Evolutionary conservation across 1,140 invertebrate species (phyloP), one percentile per base, ranked within the genome.

Genomic region (Drosophila sturtevanti): DNA sequence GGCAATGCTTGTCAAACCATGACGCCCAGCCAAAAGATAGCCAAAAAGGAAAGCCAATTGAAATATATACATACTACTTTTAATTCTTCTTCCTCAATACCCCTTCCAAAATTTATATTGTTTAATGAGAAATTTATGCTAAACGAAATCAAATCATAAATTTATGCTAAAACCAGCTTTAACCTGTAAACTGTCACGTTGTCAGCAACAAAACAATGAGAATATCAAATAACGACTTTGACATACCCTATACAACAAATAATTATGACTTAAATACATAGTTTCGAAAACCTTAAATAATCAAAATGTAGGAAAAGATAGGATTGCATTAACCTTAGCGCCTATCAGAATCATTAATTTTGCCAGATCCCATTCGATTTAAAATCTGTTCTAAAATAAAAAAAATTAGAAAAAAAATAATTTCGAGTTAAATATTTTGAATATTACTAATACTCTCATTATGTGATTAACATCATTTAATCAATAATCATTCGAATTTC

Each of bases 81-180:
- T 56, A 3, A 14, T 12, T 12, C 10, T 27, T n/a, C 14, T 18
- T 12, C 12, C 37, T 18, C 12, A 11, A 1, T 9, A 0, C 3
- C 14, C 35, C 14, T 9, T 4, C 10, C 4, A 14, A 48, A 71
- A 68, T 51, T 65, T 37, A 67, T 79, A 56, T 71, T 62, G 68
- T 60, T 63, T 71, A 82, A 70, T 58, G 76, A 62, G 55, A 63
- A 66, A 71, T 78, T 71, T 68, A 72, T 76, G 74, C 65, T 76
- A 68, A 68, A 24, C 63, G 55, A 63, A 79, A 79, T 81, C 87
- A 82, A 64, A 66, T 66, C 79, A 82, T 82, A 82, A 87, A 86
- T 87, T 87, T 82, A 81, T 81, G 82, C 78, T 75, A 78, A 77
- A 55, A 52, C 48, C 64, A 58, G 64, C 37, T 64, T 69, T 44